Evolutionary conservation across 2,888 invertebrate genomes (phyloP).

Genomic region (Lithosia quadra): DNA sequence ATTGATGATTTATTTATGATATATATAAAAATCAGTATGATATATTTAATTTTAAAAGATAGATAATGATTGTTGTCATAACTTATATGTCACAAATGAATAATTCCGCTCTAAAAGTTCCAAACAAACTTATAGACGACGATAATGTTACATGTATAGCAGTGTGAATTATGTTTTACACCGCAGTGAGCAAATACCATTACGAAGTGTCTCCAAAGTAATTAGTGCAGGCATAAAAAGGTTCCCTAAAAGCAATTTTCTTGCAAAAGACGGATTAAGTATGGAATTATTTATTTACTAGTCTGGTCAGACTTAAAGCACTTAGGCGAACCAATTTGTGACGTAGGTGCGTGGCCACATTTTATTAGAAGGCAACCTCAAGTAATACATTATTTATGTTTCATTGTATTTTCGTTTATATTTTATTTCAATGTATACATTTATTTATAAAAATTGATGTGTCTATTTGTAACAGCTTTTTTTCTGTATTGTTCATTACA

Average conservation of each 20-base stretch:
- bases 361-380: neutral
- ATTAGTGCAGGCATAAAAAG: slow-evolving; percentile 49
- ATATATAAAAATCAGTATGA: neutral
- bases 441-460: neutral
- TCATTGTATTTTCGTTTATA: neutral
- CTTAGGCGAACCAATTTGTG: slow-evolving; percentile 44
- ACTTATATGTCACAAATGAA: neutral
- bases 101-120: neutral
- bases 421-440: neutral
- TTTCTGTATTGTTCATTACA: no score
- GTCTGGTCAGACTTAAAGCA: slow-evolving; percentile 40
- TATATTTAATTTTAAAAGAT: neutral
- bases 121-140: neutral
- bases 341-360: slow-evolving; percentile 13
- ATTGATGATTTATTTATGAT: no score
- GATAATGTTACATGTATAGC: neutral
- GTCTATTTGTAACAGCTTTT: no score
- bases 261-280: slow-evolving; percentile 45
- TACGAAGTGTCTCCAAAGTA: slow-evolving; percentile 39
- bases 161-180: slow-evolving; percentile 13
- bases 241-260: slow-evolving; percentile 48
- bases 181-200: slow-evolving; percentile 18
- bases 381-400: neutral
- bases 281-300: slow-evolving; percentile 52
- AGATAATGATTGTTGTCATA: neutral